Base-by-base conservation (phyloP, 2,888 invertebrate species). In the Pollenia griseotomentosa region DNA sequence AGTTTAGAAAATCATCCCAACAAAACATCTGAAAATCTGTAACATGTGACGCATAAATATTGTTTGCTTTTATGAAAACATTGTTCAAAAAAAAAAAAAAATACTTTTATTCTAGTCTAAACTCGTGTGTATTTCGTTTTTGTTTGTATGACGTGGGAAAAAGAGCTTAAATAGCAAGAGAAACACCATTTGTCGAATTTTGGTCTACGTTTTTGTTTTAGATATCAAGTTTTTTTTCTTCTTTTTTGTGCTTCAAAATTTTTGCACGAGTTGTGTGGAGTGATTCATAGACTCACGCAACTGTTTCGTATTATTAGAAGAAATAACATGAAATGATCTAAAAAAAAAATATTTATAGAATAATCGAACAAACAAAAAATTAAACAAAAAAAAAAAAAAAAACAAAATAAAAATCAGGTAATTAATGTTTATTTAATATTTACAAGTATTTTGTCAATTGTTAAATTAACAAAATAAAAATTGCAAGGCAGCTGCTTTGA, bases 281-380 rank as follows among this genome's bases (percentile, higher is more conserved):
- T 88, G 86, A 89, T 87, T 90, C 90, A 90, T 87, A 83, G 66
- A 82, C 80, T 79, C 87, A 88, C 81, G 81, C 77, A 81, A 81
- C 65, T 70, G 66, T 55, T 75, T 79, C 19, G 16, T 40, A 46
- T 59, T 55, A 70, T 70, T 77, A 68, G 65, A 75, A 66, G 59
- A 40, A 65, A 68, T 14, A 83, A 48, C 65, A 78, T 23, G 14
- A 73, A 78, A 42, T 78, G 65, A 51, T 75, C 79, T 75, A 57
- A 75, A 75, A 82, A 59, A 65, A 70, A n/a, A 51, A 42, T 42
- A 53, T 16, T 59, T 59, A 65, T 61, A 59, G 73, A 51, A 73
- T 57, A 73, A 73, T 73, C 57, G 57, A 19, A 71, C 23, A 61
- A 46, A 42, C 4, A 33, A 61, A 10, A 16, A 42, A 55, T 1